Evolutionary conservation across 2,797 vertebrate species (phyloP), one percentile per base, ranked within the genome.

Genomic region (Tamandua tetradactyla): DNA sequence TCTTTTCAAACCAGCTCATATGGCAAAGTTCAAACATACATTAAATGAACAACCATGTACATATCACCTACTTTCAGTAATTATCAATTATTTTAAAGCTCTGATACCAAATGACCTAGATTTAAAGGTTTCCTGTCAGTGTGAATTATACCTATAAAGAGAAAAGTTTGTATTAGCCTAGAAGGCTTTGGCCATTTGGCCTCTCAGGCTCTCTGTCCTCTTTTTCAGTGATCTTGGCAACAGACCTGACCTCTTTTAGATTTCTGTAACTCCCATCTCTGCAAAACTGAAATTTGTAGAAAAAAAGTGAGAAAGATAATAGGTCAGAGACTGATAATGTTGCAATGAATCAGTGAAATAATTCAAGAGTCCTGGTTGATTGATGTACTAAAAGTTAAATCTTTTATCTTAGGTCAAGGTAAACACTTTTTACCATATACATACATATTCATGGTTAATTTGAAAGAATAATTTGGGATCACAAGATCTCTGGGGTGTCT

Each of bases 391-490:
- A 71, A 80, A 64, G 3, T 89, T 96, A 2, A 40, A 35, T 49
- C 59, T 87, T 7, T 89, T 80, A 82, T 47, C 81, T 95, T 3
- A 32, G 49, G 52, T 87, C 66, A 66, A 44, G 64, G 52, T 83
- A 72, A 85, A 59, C 49, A 59, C 3, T 59, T 4, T 84, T 83
- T 75, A 52, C 25, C 52, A 13, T 49, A 27, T 66, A 18, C 20
- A 75, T n/a, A 40, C 3, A 8, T 32, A 52, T 68, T 49, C 15
- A 2, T 76, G n/a, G 57, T 87, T 95, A 88, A n/a, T 95, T 95
- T 96, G 35, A 61, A 92, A 72, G 15, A 66, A 79, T 89, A 76
- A 66, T 37, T 92, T 47, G 64, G 76, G 47, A 89, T 89, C 82
- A 92, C 4, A 35, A 83, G 47, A 64, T 47, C 37, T 66, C 59